Conservation (phyloP, 2,797 vertebrate species). For the Leucoraja ocellata region DNA sequence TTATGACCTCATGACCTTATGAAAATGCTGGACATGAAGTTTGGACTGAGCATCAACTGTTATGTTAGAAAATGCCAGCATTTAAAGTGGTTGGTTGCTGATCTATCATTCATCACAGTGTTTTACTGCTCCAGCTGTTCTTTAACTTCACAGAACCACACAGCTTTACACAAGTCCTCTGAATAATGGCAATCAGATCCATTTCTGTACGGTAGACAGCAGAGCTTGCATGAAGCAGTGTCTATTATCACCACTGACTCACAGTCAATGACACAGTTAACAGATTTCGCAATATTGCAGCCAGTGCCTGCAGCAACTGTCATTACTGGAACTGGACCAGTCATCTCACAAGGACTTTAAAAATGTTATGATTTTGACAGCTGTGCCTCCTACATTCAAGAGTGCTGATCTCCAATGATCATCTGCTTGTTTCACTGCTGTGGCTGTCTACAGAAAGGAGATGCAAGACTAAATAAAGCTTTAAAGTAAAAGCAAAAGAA, state of each 20-base stretch:
- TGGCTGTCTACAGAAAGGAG: background rate
- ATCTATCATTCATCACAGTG: background rate
- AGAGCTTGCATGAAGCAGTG: slow-evolving; percentile 4
- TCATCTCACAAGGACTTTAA: slow-evolving; percentile 34
- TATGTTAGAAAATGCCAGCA: background rate
- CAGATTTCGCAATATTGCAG: slow-evolving; percentile 7
- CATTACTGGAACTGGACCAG: slow-evolving; percentile 24
- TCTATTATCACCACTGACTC: slow-evolving; percentile 29
- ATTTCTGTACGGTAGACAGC: background rate
- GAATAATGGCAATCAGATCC: background rate
- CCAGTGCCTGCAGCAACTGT: slow-evolving; percentile 27
- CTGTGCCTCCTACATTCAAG: slow-evolving; percentile 33
- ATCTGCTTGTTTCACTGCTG: background rate
- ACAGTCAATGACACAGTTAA: background rate
- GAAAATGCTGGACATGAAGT: no score
- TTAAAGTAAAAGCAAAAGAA: slow-evolving; percentile 1
- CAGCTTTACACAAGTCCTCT: background rate
- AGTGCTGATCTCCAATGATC: slow-evolving; percentile 20
- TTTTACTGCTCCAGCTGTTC: background rate
- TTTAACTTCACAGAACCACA: background rate
- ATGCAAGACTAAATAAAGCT: background rate
- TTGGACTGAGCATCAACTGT: background rate
- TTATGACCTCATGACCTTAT: no score
- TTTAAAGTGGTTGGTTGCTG: slow-evolving; percentile 9
- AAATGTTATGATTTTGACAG: slow-evolving; percentile 33